Evolutionary conservation across 2,888 invertebrate genomes (phyloP).

Genomic region (Reticulitermes lucifugus): DNA sequence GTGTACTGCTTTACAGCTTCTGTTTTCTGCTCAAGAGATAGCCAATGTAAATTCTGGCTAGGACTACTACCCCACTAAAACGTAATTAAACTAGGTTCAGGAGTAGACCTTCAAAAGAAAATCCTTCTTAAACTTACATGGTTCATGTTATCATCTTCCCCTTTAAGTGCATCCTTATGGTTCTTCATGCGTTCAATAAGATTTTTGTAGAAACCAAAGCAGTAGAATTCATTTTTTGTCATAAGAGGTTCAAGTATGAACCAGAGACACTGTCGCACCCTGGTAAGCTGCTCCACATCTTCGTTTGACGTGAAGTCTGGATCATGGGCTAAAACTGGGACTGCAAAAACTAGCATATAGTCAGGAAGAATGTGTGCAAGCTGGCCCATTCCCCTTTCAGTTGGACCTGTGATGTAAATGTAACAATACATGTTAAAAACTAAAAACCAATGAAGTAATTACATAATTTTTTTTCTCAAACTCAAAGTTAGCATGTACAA

Average conservation of each 20-base stretch:
- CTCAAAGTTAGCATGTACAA: too few relatives aligned
- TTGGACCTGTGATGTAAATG: constrained; percentile 60
- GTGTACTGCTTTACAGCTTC: too few relatives aligned
- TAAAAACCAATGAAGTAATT: not conserved
- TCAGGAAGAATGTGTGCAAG: constrained; percentile 93
- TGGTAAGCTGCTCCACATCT: constrained; percentile 81
- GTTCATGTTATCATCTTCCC: constrained; percentile 85
- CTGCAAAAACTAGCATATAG: constrained; percentile 97
- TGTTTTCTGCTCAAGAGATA: too few relatives aligned
- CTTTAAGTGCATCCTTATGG: constrained; percentile 88
- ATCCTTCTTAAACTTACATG: constrained; percentile 71
- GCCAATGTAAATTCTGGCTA: too few relatives aligned
- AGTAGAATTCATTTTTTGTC: constrained; percentile 92
- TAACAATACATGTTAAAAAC: not conserved
- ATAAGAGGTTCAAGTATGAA: constrained; percentile 95
- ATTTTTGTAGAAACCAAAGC: constrained; percentile 94
- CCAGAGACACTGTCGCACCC: constrained; percentile 89
- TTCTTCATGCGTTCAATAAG: constrained; percentile 95
- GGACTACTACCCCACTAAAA: too few relatives aligned
- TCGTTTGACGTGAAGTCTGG: constrained; percentile 83
- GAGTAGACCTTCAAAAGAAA: too few relatives aligned
- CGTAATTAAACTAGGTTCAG: too few relatives aligned
- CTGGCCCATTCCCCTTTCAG: constrained; percentile 79
- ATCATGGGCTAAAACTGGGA: constrained; percentile 95
- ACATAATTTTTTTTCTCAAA: not conserved